Percentiles rank a stretch among this genome's conserved stretches.
phyloP scores from a whole-genome alignment of 2,113 vertebrate species.

The Notechis scutatus region DNA sequence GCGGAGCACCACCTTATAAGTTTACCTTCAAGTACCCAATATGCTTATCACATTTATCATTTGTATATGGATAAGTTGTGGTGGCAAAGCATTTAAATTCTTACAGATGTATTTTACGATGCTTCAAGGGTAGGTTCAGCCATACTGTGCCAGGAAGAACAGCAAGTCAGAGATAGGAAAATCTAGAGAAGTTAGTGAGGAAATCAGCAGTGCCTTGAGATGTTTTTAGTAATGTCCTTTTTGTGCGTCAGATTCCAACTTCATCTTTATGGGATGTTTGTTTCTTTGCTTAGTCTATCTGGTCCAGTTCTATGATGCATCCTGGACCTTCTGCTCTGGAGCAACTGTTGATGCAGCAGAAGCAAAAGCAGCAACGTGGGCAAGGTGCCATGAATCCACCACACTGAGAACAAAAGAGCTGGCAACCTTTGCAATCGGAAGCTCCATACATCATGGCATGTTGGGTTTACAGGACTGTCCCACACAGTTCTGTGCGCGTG shows the following conservation, averaged over 20 bases:
- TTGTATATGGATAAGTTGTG: not conserved
- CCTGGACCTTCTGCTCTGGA: constrained; percentile 97
- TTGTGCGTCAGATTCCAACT: not conserved
- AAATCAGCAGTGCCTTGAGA: not conserved
- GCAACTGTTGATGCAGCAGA: constrained; percentile 99
- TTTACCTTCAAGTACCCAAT: not conserved
- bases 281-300: constrained; percentile 86
- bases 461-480: constrained; percentile 84
- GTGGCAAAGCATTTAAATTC: not conserved
- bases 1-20: not conserved
- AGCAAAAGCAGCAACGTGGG: constrained; percentile 97
- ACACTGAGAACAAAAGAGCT: constrained; percentile 79
- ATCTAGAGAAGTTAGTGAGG: not conserved
- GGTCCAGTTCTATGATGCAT: constrained; percentile 99
- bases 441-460: constrained; percentile 83
- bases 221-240: not conserved
- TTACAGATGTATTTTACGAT: not conserved
- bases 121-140: not conserved
- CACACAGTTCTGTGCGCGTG: constrained; percentile 77
- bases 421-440: constrained; percentile 72
- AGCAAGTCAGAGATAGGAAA: not conserved
- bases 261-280: not conserved
- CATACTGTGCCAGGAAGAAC: not conserved
- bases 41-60: not conserved
- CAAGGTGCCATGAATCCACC: constrained; percentile 98